Conservation (phyloP, 2,888 invertebrate genomes). For the Atethmia centrago region DNA sequence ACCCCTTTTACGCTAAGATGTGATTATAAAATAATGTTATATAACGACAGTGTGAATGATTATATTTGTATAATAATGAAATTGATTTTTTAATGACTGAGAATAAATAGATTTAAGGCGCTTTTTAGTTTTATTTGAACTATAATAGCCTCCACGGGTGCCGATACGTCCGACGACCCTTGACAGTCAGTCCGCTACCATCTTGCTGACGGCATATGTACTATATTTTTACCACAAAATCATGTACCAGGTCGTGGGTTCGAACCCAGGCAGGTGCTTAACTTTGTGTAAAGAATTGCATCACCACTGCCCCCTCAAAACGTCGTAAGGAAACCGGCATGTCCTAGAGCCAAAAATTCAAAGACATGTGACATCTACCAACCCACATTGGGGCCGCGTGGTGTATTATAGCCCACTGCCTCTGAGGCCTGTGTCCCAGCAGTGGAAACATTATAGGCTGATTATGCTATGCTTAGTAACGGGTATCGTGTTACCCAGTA, state of each 20-base stretch:
- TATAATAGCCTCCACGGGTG: neutral
- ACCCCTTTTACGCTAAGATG: conserved; percentile 1
- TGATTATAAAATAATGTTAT: conserved; percentile 48
- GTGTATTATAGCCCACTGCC: too few species aligned
- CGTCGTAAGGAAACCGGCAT: neutral
- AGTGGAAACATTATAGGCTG: neutral
- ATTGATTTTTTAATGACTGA: conserved; percentile 63
- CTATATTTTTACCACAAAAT: neutral
- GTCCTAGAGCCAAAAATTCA: neutral
- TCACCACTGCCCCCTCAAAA: neutral
- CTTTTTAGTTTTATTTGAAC: conserved; percentile 16
- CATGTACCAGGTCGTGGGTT: too few species aligned
- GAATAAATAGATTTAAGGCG: conserved; percentile 60
- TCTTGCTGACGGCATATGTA: neutral
- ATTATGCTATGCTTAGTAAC: neutral
- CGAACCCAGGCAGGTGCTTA: too few species aligned
- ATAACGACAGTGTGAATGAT: conserved; percentile 50
- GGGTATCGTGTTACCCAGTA: neutral
- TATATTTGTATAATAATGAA: conserved; percentile 62
- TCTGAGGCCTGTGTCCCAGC: neutral
- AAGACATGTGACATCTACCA: too few species aligned
- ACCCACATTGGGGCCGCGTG: too few species aligned
- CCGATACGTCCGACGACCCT: neutral
- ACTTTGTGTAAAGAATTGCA: too few species aligned
- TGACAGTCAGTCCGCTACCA: neutral